phyloP scores from a whole-genome alignment of 2,888 invertebrate species.

The Acanthosepion lycidas region DNA sequence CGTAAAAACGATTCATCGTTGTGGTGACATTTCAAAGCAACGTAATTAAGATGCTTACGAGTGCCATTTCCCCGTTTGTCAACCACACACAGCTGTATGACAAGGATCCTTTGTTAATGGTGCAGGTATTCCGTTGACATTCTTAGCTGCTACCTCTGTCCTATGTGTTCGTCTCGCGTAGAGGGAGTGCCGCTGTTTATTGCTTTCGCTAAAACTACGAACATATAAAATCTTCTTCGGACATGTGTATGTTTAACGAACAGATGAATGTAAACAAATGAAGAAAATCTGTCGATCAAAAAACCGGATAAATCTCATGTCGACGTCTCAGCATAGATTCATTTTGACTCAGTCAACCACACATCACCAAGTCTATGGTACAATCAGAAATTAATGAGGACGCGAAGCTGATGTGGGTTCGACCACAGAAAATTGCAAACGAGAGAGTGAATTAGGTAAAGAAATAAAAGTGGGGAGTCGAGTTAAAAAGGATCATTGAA shows the following conservation, averaged over 20 bases:
- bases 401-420: not conserved
- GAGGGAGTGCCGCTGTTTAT: not conserved
- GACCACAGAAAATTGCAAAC: not conserved
- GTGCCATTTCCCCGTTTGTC: not conserved
- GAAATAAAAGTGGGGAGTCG: too few species aligned
- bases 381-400: not conserved
- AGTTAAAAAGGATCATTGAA: not conserved
- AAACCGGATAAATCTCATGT: not conserved
- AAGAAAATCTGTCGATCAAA: not conserved
- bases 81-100: not conserved
- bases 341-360: not conserved
- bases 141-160: not conserved
- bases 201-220: not conserved
- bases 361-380: not conserved
- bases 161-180: not conserved
- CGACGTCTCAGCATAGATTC: not conserved
- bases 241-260: not conserved
- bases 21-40: not conserved
- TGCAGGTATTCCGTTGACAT: not conserved
- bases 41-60: not conserved
- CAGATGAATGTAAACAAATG: not conserved
- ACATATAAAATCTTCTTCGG: not conserved
- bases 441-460: too few species aligned
- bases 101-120: not conserved
- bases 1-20: slow-evolving; percentile 7